A percentile compares a stretch with the other conserved stretches of the same genome.
phyloP scores from a whole-genome alignment of 2,113 vertebrate species.

The Calidris pygmaea region DNA sequence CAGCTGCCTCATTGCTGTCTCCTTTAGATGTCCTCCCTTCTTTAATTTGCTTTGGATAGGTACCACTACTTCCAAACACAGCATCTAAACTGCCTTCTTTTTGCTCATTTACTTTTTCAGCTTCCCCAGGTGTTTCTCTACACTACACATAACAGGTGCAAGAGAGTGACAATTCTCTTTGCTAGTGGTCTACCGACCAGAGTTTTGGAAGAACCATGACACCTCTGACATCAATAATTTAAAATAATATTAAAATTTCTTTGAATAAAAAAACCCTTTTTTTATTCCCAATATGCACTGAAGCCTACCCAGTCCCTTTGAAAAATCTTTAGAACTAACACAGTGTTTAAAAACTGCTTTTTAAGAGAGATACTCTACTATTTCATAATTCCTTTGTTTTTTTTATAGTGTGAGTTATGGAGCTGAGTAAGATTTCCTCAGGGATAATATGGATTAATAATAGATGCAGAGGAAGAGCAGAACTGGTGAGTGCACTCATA shows the following conservation, averaged over 20 bases:
- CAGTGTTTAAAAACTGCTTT: not conserved
- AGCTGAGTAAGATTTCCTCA: slow-evolving; percentile 34
- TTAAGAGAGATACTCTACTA: not conserved
- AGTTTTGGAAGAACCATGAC: not conserved
- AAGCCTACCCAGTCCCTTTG: not conserved
- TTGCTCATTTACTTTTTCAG: not conserved
- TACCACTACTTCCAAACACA: not conserved
- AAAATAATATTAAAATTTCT: slow-evolving; percentile 7
- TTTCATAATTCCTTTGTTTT: slow-evolving; percentile 1
- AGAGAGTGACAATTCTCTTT: not conserved
- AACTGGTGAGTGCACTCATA: not conserved
- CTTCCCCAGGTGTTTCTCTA: not conserved
- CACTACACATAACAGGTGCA: not conserved
- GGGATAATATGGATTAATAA: slow-evolving; percentile 44
- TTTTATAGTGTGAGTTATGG: not conserved
- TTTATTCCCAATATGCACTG: not conserved
- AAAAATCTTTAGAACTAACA: slow-evolving; percentile 19
- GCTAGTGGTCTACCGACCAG: not conserved
- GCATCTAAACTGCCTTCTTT: not conserved
- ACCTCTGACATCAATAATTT: not conserved
- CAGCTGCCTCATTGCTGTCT: not conserved
- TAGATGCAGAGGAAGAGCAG: slow-evolving; percentile 14
- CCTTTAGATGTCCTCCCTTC: not conserved
- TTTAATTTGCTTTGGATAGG: not conserved
- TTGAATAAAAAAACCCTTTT: not conserved